A percentile compares a stretch with the other conserved stretches of the same genome.
Conservation (phyloP, 2,113 vertebrate species). For the Nibea albiflora region DNA sequence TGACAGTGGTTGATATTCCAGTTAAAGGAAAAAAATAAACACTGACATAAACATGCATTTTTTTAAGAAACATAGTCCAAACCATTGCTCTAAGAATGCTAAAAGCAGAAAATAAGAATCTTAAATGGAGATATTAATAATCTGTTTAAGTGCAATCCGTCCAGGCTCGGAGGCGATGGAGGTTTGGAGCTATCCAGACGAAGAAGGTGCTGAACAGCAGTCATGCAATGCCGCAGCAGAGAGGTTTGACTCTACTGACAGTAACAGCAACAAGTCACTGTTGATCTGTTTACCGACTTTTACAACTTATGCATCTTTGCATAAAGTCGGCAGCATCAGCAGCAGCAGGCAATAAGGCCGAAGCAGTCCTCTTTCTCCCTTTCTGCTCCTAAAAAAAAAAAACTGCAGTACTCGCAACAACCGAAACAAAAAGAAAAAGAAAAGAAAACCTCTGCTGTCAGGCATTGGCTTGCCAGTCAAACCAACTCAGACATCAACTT, state of each 20-base stretch:
- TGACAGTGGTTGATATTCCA: conserved; percentile 75
- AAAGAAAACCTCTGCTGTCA: conserved; percentile 47
- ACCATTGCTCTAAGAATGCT: conserved; percentile 81
- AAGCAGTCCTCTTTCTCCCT: conserved; percentile 52
- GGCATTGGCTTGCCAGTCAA: conserved; percentile 53
- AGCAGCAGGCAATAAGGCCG: conserved; percentile 65
- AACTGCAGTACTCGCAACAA: conserved; percentile 40
- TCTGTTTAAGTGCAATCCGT: conserved; percentile 82
- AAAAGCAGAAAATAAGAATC: conserved; percentile 82
- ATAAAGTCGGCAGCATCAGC: conserved; percentile 76
- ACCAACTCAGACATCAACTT: conserved; percentile 66
- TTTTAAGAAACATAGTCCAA: conserved; percentile 77
- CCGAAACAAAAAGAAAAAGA: not conserved
- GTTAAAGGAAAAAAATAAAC: conserved; percentile 66
- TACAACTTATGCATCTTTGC: conserved; percentile 73
- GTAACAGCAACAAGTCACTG: conserved; percentile 68
- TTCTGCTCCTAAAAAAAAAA: conserved; percentile 36
- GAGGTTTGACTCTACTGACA: conserved; percentile 62
- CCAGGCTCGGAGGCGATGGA: conserved; percentile 75
- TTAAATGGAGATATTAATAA: conserved; percentile 74
- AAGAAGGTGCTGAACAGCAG: conserved; percentile 83
- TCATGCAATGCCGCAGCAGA: conserved; percentile 73
- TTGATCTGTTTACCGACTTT: conserved; percentile 59
- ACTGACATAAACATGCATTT: conserved; percentile 85
- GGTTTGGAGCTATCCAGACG: conserved; percentile 81